Evolutionary conservation across 2,888 invertebrate species (phyloP), one percentile per base, ranked within the genome.

Genomic region (Melipona bicolor): DNA sequence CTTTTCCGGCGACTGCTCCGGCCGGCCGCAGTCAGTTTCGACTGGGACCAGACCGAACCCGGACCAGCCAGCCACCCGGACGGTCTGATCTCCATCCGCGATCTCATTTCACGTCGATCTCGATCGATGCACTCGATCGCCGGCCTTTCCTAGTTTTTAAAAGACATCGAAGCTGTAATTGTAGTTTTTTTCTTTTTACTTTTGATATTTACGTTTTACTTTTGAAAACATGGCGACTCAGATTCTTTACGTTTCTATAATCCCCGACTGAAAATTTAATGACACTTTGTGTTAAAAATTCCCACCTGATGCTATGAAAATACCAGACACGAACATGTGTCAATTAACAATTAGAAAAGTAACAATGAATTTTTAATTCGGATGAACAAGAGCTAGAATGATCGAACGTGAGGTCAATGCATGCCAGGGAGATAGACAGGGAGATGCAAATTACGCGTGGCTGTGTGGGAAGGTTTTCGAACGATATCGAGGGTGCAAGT

Each of bases 401-500:
- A 24, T 0, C 15, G n/a, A 59, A 24, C 43, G 2, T 17, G 24
- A 0, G 52, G 67, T 74, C 13, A 19, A 67, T 4, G n/a, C 24
- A 17, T 21, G n/a, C 24, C 9, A 65, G 32, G 13, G 24, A 62
- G 62, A 32, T 0, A 65, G 54, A 54, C 17, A 32, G n/a, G 15
- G n/a, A 6, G 21, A 17, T 49, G 27, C 11, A 50, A 62, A 49
- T 72, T 43, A 43, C 54, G 32, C 5, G 43, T 54, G 24, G 3
- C 36, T 50, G n/a, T 32, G 50, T 17, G 64, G 54, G 49, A 59
- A 49, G 76, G 75, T 81, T 88, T 88, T 75, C 64, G 70, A 86
- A 80, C 79, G 77, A 82, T 84, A 88, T 86, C 79, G 89, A 80
- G 88, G 88, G 89, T 88, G 87, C 88, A 82, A 89, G 89, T 88